Conservation (phyloP, 2,888 invertebrate species). For the Masnerella sp. region DNA sequence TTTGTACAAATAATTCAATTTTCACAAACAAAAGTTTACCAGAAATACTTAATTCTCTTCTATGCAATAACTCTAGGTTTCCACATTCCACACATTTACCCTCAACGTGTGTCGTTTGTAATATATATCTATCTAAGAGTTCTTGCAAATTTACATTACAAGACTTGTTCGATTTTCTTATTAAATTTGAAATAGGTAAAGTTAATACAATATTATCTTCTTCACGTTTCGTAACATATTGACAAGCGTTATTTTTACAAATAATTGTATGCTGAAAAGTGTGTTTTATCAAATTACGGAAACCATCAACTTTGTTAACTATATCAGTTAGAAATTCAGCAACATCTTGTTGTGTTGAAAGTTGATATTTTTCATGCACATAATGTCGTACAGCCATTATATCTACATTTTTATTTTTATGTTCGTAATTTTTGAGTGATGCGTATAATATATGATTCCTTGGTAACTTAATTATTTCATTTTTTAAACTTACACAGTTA, state of each 20-base stretch:
- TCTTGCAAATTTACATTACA: background rate
- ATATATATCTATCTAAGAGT: constrained; percentile 1
- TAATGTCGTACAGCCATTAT: constrained; percentile 11
- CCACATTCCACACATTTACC: constrained; percentile 13
- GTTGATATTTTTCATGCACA: constrained; percentile 13
- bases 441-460: background rate
- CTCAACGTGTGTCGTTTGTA: background rate
- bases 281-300: background rate
- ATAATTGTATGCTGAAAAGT: background rate
- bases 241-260: constrained; percentile 1
- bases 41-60: background rate
- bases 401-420: constrained; percentile 3
- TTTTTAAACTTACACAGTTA: background rate
- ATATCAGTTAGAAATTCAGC: constrained; percentile 12
- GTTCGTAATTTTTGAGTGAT: background rate
- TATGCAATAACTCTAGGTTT: background rate
- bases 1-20: background rate
- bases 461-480: background rate
- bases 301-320: background rate
- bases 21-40: background rate
- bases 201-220: constrained; percentile 1
- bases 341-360: constrained; percentile 7
- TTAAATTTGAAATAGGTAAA: background rate
- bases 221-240: background rate
- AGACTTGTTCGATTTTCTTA: background rate